Evolutionary conservation across 2,113 vertebrate species (phyloP).

Genomic region (Gasterosteus aculeatus): DNA sequence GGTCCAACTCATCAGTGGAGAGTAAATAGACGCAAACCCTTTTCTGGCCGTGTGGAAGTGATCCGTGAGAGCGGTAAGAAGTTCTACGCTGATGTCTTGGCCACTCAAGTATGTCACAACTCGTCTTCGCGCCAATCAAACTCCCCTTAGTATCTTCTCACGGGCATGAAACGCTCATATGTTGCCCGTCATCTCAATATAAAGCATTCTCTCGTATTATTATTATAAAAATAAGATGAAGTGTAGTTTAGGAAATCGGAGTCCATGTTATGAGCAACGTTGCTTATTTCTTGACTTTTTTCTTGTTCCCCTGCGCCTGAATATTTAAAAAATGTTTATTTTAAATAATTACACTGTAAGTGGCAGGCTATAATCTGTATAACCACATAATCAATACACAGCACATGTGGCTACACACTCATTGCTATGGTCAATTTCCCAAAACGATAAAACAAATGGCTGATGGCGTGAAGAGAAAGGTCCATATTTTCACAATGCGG

Average conservation of each 20-base stretch:
- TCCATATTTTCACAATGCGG: conserved; percentile 9
- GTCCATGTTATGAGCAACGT: not conserved
- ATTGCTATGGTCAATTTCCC: not conserved
- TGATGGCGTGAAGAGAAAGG: not conserved
- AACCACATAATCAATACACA: not conserved
- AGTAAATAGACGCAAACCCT: conserved; percentile 63
- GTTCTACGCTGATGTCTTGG: conserved; percentile 20
- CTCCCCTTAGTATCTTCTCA: not conserved
- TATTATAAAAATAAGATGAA: not conserved
- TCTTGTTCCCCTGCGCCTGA: not conserved
- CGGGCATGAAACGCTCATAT: not conserved
- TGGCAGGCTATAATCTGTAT: not conserved
- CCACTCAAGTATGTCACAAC: conserved; percentile 14
- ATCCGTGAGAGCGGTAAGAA: conserved; percentile 31
- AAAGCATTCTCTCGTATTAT: not conserved
- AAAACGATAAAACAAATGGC: not conserved
- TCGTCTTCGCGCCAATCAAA: conserved; percentile 13
- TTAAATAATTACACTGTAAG: not conserved
- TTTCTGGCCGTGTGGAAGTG: conserved; percentile 32
- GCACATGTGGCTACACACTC: not conserved
- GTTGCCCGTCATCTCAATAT: not conserved
- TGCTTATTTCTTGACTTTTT: not conserved
- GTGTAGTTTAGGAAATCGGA: not conserved
- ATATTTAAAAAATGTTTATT: not conserved
- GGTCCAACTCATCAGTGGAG: conserved; percentile 58